These are phyloP conservation scores for Anthoptus insignis DNA, from an alignment of 2,888 invertebrate genomes.

Conservation along the genomic window DNA sequence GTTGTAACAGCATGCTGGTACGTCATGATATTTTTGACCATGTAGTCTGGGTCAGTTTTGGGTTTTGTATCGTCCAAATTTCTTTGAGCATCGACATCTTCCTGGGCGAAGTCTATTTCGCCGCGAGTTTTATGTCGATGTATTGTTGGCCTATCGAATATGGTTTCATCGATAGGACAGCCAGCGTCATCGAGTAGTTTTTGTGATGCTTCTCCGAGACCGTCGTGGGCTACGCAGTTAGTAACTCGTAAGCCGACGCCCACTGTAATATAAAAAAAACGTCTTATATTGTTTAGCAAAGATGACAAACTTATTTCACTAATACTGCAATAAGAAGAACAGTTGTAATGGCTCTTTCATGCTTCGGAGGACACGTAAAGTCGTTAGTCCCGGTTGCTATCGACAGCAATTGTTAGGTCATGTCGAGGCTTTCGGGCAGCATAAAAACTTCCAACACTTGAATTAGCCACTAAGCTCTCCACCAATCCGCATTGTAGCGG, in stretches of 20 bases:
- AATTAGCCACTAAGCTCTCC: no score
- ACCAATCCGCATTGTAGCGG: no score
- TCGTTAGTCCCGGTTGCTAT: no score
- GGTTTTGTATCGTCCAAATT: constrained; percentile 66
- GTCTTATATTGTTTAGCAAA: no score
- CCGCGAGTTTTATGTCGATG: constrained; percentile 72
- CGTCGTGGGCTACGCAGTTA: constrained; percentile 93
- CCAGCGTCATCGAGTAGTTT: constrained; percentile 91
- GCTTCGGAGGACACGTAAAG: no score
- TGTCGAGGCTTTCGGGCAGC: no score
- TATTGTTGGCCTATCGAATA: constrained; percentile 85
- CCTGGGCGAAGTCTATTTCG: constrained; percentile 75
- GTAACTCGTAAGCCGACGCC: constrained; percentile 92
- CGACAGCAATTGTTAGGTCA: no score
- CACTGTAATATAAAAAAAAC: constrained; percentile 79
- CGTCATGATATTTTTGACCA: constrained; percentile 81
- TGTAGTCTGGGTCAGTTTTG: constrained; percentile 71
- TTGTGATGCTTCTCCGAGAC: constrained; percentile 91
- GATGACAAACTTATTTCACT: no score
- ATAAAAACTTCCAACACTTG: no score
- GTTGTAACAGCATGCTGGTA: constrained; percentile 86
- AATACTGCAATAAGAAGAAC: no score
- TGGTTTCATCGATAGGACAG: constrained; percentile 90
- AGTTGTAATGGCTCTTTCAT: no score
- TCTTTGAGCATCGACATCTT: constrained; percentile 66